Percentiles rank a stretch among this genome's conserved stretches.
Conservation (phyloP, 2,888 invertebrate species). For the Caenorhabditis parvicauda region DNA sequence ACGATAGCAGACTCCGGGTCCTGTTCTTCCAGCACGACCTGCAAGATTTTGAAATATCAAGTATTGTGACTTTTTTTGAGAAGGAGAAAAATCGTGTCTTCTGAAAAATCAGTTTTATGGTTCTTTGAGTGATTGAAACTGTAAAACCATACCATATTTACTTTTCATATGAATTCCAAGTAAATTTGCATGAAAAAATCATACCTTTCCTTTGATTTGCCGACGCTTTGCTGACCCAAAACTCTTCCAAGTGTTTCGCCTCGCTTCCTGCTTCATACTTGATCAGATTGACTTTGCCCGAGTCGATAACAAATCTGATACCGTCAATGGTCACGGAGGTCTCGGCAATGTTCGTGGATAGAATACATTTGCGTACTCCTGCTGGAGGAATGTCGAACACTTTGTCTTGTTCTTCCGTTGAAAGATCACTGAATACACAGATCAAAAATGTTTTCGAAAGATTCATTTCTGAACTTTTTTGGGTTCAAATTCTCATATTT, state of each 20-base stretch:
- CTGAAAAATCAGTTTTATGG: no score
- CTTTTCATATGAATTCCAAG: constrained; percentile 60
- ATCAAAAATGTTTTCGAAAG: background rate
- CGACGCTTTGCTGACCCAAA: constrained; percentile 94
- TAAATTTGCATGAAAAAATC: no score
- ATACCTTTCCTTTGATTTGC: constrained; percentile 92
- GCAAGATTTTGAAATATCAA: background rate
- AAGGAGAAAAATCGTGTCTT: no score
- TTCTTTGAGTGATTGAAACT: constrained; percentile 83
- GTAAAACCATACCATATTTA: no score
- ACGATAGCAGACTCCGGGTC: constrained; percentile 91
- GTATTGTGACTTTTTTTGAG: no score
- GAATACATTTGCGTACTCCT: constrained; percentile 89
- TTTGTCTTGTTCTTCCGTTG: constrained; percentile 91
- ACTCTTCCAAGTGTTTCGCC: constrained; percentile 78
- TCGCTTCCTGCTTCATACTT: constrained; percentile 85
- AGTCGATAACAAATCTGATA: constrained; percentile 91
- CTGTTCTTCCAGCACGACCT: constrained; percentile 67
- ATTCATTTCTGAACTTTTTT: background rate
- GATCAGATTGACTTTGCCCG: constrained; percentile 83
- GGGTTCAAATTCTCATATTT: no score
- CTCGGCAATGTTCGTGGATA: constrained; percentile 97
- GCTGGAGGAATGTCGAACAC: constrained; percentile 92
- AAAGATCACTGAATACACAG: constrained; percentile 74
- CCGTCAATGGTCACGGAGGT: constrained; percentile 98